Conservation (phyloP, 1,140 invertebrate genomes). For the Fragariocoptes setiger region DNA sequence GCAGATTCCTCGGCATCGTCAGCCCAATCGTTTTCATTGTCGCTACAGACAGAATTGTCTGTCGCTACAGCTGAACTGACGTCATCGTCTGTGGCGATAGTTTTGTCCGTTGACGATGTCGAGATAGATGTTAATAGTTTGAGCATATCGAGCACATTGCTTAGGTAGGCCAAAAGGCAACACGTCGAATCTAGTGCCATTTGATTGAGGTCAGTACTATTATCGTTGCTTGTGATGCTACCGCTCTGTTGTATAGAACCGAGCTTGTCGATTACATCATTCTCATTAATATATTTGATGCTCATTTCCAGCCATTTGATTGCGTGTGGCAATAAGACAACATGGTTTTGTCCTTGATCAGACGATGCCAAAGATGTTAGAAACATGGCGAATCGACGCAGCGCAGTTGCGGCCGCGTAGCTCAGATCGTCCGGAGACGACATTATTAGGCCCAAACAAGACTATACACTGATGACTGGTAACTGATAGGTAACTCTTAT, state of each 20-base stretch:
- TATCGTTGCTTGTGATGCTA: background rate
- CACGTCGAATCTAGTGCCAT: constrained; percentile 39
- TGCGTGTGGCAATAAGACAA: constrained; percentile 39
- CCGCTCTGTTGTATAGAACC: constrained; percentile 18
- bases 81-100: background rate
- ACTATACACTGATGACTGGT: no score
- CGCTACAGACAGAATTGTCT: constrained; percentile 9
- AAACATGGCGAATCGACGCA: no score
- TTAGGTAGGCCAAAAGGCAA: constrained; percentile 37
- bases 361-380: constrained; percentile 46
- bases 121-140: background rate
- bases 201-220: constrained; percentile 11
- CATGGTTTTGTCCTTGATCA: constrained; percentile 35
- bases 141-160: constrained; percentile 29
- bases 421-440: no score
- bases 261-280: constrained; percentile 22
- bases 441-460: no score
- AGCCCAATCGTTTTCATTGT: constrained; percentile 44
- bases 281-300: constrained; percentile 24
- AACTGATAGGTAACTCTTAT: no score
- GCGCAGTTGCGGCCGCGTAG: no score
- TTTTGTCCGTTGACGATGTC: constrained; percentile 1
- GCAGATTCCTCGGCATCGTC: constrained; percentile 70
- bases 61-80: background rate
- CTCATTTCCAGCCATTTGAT: constrained; percentile 33